Evolutionary conservation across 23 tunicate genomes (phyloP).

Genomic region (Trididemnum clinides): DNA sequence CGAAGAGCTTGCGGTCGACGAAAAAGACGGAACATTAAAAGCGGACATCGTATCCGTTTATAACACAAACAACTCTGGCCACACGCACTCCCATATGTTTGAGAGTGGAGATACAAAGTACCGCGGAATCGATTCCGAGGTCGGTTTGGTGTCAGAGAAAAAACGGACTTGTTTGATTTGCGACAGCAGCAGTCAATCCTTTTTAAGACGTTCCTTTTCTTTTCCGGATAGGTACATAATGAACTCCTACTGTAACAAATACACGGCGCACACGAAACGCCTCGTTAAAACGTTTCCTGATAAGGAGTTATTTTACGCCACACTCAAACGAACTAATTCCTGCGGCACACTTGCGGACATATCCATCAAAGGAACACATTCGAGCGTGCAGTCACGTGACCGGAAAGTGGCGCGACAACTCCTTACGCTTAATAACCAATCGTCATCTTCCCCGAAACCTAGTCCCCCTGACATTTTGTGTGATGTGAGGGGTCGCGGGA

Average conservation of each 20-base stretch:
- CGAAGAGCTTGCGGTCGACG: not conserved
- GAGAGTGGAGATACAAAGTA: not conserved
- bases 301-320: too few species aligned
- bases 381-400: too few species aligned
- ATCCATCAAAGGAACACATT: too few species aligned
- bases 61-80: constrained; percentile 67
- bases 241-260: too few species aligned
- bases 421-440: too few species aligned
- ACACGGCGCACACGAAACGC: too few species aligned
- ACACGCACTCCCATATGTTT: not conserved
- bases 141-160: not conserved
- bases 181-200: not conserved
- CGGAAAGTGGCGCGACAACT: too few species aligned
- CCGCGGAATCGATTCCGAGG: not conserved
- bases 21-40: not conserved
- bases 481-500: constrained; percentile 43
- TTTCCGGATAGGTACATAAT: too few species aligned
- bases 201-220: too few species aligned
- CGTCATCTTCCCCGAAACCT: not conserved
- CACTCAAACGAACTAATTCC: too few species aligned
- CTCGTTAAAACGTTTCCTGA: too few species aligned
- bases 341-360: too few species aligned
- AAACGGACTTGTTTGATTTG: not conserved
- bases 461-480: not conserved
- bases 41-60: constrained; percentile 10